phyloP scores from a whole-genome alignment of 1,140 invertebrate genomes.

The Melipona quadrifasciata region DNA sequence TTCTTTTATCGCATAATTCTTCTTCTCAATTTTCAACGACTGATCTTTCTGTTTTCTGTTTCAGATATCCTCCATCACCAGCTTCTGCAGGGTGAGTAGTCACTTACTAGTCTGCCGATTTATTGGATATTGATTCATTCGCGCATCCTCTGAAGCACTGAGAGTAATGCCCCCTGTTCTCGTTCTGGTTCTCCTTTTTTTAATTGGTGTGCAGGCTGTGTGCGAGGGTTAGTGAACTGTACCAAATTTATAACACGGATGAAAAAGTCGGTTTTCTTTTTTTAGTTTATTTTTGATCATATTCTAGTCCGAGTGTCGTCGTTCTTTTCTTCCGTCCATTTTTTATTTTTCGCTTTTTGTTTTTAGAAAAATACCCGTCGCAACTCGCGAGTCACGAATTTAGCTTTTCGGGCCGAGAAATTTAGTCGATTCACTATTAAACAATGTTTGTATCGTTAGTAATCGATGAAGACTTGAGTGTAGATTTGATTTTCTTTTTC shows the following conservation, averaged over 20 bases:
- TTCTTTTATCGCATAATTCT: too few species aligned
- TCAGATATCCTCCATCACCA: constrained; percentile 92
- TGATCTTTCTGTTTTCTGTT: constrained; percentile 79
- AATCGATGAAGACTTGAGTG: too few species aligned
- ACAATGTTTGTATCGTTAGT: too few species aligned
- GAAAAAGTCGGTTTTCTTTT: not conserved
- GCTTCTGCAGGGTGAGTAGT: constrained; percentile 91
- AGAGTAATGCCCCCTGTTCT: not conserved
- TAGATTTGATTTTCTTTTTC: too few species aligned
- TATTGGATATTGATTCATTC: constrained; percentile 29
- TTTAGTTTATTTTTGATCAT: too few species aligned
- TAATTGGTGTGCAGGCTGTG: not conserved
- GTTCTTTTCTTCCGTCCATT: too few species aligned
- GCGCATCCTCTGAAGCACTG: not conserved
- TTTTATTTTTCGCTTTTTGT: too few species aligned
- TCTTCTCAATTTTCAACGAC: constrained; percentile 2
- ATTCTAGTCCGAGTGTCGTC: too few species aligned
- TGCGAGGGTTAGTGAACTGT: not conserved
- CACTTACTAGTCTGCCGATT: constrained; percentile 14
- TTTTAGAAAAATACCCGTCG: too few species aligned
- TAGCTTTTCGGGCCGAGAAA: too few species aligned
- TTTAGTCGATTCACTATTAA: too few species aligned
- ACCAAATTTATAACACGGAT: not conserved
- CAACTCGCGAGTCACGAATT: too few species aligned
- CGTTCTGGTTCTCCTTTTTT: not conserved